A percentile compares a stretch with the other conserved stretches of the same genome.
Evolutionary conservation across 2,888 invertebrate species (phyloP).

Genomic region (Callosobruchus maculatus): DNA sequence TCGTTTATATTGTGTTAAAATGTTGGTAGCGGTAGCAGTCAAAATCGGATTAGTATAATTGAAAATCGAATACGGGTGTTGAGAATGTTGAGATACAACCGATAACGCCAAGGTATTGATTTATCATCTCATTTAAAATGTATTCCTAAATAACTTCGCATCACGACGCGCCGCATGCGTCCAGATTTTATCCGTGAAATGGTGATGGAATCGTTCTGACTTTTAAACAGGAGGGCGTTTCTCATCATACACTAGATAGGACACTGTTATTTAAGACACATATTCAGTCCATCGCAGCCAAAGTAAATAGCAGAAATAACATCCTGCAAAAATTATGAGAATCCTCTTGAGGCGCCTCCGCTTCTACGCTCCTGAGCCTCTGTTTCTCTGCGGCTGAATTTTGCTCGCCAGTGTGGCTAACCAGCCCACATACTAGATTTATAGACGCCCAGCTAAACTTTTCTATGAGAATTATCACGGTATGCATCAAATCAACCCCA

Average conservation of each 20-base stretch:
- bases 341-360: too few relatives aligned
- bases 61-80: constrained; percentile 16
- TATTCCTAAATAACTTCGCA: neutral
- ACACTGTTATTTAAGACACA: too few relatives aligned
- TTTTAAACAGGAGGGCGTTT: neutral
- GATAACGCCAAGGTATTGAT: neutral
- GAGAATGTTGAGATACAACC: neutral
- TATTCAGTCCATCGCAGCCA: too few relatives aligned
- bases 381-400: too few relatives aligned
- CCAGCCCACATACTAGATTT: too few relatives aligned
- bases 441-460: too few relatives aligned
- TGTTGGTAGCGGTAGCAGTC: constrained; percentile 9
- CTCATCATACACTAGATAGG: neutral
- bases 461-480: too few relatives aligned
- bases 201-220: neutral
- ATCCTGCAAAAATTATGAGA: too few relatives aligned
- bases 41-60: constrained; percentile 24
- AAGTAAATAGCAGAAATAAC: too few relatives aligned
- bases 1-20: constrained; percentile 22
- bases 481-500: too few relatives aligned
- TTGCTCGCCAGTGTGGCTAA: too few relatives aligned
- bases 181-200: neutral
- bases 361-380: too few relatives aligned
- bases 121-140: neutral
- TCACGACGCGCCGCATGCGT: neutral